Conservation (phyloP, 1,140 invertebrate species). For the Drosophila sucinea region DNA sequence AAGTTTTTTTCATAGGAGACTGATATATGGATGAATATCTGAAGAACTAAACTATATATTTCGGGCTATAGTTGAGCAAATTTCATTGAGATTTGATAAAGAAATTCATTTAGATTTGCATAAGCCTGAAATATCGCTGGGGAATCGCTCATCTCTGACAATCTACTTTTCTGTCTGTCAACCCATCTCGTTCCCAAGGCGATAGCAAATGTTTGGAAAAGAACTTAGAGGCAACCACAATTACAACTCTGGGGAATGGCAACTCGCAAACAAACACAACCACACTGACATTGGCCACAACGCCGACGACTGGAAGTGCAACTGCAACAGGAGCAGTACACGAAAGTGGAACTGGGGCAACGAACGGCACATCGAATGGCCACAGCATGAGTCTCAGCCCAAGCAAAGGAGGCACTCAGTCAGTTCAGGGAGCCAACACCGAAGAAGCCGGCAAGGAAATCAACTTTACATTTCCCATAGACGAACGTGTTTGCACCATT, state of each 20-base stretch:
- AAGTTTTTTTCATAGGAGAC: no score
- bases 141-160: slow-evolving; percentile 22
- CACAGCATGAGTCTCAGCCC: slow-evolving; percentile 39
- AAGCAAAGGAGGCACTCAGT: slow-evolving; percentile 44
- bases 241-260: slow-evolving; percentile 71
- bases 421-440: slow-evolving; percentile 26
- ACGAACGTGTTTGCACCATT: slow-evolving; percentile 82
- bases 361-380: slow-evolving; percentile 44
- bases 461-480: slow-evolving; percentile 82
- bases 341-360: background rate
- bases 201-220: slow-evolving; percentile 82
- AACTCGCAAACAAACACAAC: slow-evolving; percentile 71
- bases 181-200: slow-evolving; percentile 43
- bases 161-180: slow-evolving; percentile 15
- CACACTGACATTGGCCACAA: slow-evolving; percentile 59
- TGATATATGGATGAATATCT: no score
- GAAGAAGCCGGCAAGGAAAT: slow-evolving; percentile 74
- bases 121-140: background rate
- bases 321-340: slow-evolving; percentile 12
- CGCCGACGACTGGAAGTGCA: slow-evolving; percentile 16
- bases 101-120: no score
- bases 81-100: no score
- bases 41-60: no score
- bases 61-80: no score
- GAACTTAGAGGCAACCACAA: slow-evolving; percentile 69